Conservation (phyloP, 2,113 vertebrate genomes). For the Heteronetta atricapilla region DNA sequence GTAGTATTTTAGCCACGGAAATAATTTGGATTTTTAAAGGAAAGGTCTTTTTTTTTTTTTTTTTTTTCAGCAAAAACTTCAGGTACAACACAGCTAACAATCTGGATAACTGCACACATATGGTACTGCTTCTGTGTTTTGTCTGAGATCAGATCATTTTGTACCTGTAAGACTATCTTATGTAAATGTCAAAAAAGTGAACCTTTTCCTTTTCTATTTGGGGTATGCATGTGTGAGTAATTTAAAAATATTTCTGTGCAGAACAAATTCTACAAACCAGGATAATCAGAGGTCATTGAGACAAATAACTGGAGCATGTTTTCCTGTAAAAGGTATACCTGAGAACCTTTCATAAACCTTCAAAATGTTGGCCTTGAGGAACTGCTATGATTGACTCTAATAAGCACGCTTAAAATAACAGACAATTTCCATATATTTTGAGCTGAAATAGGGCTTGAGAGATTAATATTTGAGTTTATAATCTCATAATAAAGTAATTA, state of each 20-base stretch:
- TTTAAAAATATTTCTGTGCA: background rate
- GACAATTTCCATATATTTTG: conserved; percentile 2
- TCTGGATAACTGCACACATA: background rate
- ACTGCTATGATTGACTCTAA: background rate
- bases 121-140: background rate
- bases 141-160: background rate
- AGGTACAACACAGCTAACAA: background rate
- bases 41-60: background rate
- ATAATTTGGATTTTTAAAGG: background rate
- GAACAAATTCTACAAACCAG: background rate
- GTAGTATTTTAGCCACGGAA: background rate
- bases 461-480: background rate
- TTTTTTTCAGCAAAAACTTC: background rate
- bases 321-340: background rate
- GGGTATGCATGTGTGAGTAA: background rate
- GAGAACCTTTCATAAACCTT: background rate
- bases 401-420: background rate
- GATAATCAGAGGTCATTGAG: background rate
- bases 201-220: background rate
- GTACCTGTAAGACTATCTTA: background rate
- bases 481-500: background rate
- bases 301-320: background rate
- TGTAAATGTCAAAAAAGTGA: background rate
- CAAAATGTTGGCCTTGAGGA: background rate
- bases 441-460: background rate